A percentile compares a stretch with the other conserved stretches of the same genome.
Conservation (phyloP, 2,888 invertebrate species). For the Agriopis aurantiaria region DNA sequence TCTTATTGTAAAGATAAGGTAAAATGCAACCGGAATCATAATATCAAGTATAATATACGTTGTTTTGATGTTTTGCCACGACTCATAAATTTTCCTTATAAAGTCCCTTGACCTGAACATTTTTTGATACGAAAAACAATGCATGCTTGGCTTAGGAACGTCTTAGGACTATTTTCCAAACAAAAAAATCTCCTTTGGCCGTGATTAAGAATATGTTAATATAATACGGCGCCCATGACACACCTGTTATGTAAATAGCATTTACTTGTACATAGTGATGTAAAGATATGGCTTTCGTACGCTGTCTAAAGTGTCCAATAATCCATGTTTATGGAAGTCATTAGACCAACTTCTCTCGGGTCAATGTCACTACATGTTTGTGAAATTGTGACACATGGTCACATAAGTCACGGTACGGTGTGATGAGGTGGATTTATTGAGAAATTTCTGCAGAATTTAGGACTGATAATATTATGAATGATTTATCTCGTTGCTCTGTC, state of each 20-base stretch:
- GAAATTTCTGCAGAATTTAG: conserved; percentile 3
- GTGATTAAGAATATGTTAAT: conserved; percentile 36
- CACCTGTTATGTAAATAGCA: conserved; percentile 34
- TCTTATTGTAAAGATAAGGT: too few species aligned
- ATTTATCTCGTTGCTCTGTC: too few species aligned
- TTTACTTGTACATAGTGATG: conserved; percentile 27
- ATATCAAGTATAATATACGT: too few species aligned
- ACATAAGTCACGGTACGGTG: conserved; percentile 12
- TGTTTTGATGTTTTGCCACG: too few species aligned
- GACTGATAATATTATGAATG: not conserved
- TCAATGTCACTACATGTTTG: conserved; percentile 41
- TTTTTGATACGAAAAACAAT: too few species aligned
- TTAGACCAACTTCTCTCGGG: conserved; percentile 41
- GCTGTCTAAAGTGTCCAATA: conserved; percentile 33
- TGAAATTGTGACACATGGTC: conserved; percentile 25
- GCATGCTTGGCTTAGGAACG: too few species aligned
- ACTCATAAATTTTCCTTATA: too few species aligned
- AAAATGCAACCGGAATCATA: too few species aligned
- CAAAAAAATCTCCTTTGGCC: conserved; percentile 1
- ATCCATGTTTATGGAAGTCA: conserved; percentile 46
- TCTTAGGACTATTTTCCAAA: too few species aligned
- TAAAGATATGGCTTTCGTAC: conserved; percentile 34
- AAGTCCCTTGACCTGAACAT: too few species aligned
- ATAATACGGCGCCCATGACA: conserved; percentile 38
- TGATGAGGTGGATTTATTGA: not conserved